phyloP scores from a whole-genome alignment of 2,113 vertebrate genomes.

The Sphaerodactylus townsendi region DNA sequence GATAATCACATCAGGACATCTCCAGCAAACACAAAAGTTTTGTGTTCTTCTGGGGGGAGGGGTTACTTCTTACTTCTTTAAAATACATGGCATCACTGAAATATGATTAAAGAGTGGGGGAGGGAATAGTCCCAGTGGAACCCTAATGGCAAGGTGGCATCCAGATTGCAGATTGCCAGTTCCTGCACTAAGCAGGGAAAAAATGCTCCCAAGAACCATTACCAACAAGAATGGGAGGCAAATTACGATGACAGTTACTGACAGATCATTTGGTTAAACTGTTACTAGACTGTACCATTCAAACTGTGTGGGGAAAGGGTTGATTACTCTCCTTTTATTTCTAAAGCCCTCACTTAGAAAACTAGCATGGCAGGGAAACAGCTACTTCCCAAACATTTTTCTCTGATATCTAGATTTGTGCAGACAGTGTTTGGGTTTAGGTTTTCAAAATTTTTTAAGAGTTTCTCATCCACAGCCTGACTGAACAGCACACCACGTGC shows the following conservation, averaged over 20 bases:
- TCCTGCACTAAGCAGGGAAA: not conserved
- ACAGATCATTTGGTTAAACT: not conserved
- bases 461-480: too few species aligned
- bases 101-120: not conserved
- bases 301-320: too few species aligned
- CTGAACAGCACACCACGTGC: too few species aligned
- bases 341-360: not conserved
- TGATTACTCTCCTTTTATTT: too few species aligned
- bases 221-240: not conserved
- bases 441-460: too few species aligned
- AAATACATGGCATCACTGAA: not conserved
- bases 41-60: not conserved
- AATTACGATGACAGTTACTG: not conserved
- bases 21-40: not conserved
- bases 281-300: not conserved
- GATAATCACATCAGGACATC: not conserved
- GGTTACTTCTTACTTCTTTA: not conserved
- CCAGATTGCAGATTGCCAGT: not conserved
- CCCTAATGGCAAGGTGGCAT: not conserved
- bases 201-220: not conserved
- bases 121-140: not conserved
- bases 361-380: not conserved
- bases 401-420: not conserved
- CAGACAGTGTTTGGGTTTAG: too few species aligned
- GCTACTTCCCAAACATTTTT: not conserved